A percentile compares a stretch with the other conserved stretches of the same genome.
Conservation (phyloP, 2,888 invertebrate species). For the Trypoxylon attenuatum region DNA sequence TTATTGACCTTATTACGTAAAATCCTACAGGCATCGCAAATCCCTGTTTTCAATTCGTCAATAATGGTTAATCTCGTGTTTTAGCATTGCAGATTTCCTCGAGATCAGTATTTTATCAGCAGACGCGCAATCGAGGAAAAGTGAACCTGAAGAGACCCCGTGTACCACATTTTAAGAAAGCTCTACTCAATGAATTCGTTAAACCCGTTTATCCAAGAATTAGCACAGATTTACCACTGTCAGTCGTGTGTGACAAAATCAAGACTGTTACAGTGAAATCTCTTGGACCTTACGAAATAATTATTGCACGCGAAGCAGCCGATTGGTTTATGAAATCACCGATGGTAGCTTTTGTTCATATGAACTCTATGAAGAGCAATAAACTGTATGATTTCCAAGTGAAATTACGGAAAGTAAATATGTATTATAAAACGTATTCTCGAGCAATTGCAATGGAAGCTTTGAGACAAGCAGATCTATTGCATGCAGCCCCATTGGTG, state of each 20-base stretch:
- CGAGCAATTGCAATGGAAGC: conserved; percentile 81
- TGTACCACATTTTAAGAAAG: conserved; percentile 82
- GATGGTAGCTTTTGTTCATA: conserved; percentile 83
- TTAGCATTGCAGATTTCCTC: conserved; percentile 63
- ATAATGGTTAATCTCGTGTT: no score
- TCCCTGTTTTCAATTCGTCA: no score
- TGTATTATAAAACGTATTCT: conserved; percentile 83
- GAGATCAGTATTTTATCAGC: conserved; percentile 70
- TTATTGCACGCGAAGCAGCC: conserved; percentile 83
- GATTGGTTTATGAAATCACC: conserved; percentile 83
- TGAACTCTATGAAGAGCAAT: conserved; percentile 82
- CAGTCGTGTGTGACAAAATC: conserved; percentile 75
- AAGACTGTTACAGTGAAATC: conserved; percentile 61
- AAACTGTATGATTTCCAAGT: conserved; percentile 81
- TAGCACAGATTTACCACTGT: conserved; percentile 55
- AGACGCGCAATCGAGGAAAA: conserved; percentile 83
- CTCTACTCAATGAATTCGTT: conserved; percentile 80
- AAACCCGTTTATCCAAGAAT: conserved; percentile 79
- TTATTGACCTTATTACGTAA: no score
- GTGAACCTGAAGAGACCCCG: conserved; percentile 86
- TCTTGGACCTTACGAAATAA: conserved; percentile 81
- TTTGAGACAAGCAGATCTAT: conserved; percentile 81
- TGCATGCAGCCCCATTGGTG: conserved; percentile 80
- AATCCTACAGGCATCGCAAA: no score
- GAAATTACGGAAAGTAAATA: conserved; percentile 80